These are phyloP conservation scores for Linnaemya tessellans DNA, from an alignment of 2,888 invertebrate species.

Conservation along the genomic window DNA sequence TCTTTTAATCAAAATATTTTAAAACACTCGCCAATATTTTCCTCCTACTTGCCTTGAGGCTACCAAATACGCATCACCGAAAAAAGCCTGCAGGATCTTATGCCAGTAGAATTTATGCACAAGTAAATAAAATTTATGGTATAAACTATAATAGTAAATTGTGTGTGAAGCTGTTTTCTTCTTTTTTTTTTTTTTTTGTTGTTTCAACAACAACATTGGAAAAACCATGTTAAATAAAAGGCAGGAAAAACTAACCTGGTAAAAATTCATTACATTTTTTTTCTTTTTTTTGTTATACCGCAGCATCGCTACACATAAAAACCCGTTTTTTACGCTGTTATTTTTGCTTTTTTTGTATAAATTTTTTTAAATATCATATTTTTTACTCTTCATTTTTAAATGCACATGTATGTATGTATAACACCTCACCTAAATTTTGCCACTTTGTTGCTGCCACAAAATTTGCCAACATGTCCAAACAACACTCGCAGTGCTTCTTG, in stretches of 20 bases:
- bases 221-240: conserved; percentile 8
- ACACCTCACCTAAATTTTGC: conserved; percentile 66
- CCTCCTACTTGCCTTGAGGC: background rate
- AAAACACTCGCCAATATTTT: background rate
- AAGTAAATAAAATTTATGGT: conserved; percentile 64
- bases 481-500: conserved; percentile 15
- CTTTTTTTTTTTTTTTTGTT: conserved; percentile 30
- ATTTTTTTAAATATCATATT: background rate
- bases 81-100: conserved; percentile 34
- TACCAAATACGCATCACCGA: background rate
- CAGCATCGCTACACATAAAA: conserved; percentile 12
- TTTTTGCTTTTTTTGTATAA: background rate
- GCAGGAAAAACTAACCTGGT: conserved; percentile 38
- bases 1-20: background rate
- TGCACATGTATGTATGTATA: conserved; percentile 21
- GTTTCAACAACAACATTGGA: conserved; percentile 34
- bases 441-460: conserved; percentile 67
- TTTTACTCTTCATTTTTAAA: background rate
- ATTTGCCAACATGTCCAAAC: conserved; percentile 57
- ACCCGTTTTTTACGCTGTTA: background rate
- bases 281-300: conserved; percentile 14
- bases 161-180: conserved; percentile 45
- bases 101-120: conserved; percentile 52
- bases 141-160: conserved; percentile 66
- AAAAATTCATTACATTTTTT: conserved; percentile 62